Evolutionary conservation across 2,113 vertebrate species (phyloP).

Genomic region (Rhadina sibilatrix): DNA sequence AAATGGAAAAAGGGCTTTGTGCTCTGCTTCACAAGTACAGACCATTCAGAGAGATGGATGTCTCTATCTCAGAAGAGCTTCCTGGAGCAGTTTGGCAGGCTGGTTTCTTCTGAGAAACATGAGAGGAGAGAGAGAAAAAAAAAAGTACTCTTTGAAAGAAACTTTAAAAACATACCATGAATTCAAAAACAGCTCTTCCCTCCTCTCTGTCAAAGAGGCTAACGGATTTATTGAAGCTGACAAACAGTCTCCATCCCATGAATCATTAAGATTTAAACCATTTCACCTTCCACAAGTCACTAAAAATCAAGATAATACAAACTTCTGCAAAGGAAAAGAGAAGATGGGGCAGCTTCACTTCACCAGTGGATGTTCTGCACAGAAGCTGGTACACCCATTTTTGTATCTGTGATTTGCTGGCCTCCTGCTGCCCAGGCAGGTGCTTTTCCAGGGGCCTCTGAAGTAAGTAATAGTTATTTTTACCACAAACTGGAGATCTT

Average conservation of each 20-base stretch:
- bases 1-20: constrained; percentile 38
- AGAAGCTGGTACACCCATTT: neutral
- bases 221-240: neutral
- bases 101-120: constrained; percentile 15
- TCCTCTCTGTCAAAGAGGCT: neutral
- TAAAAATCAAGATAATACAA: neutral
- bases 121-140: neutral
- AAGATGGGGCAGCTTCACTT: neutral
- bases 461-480: neutral
- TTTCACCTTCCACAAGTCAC: neutral
- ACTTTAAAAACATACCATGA: neutral
- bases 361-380: neutral
- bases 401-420: neutral
- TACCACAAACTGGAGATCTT: neutral
- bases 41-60: constrained; percentile 26
- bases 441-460: neutral
- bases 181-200: constrained; percentile 31
- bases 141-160: neutral
- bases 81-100: constrained; percentile 40
- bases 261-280: neutral
- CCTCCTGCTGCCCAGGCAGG: neutral
- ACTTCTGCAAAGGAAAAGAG: neutral
- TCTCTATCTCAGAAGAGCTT: constrained; percentile 35
- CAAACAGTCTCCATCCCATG: neutral
- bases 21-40: constrained; percentile 56